Evolutionary conservation across 2,113 vertebrate species (phyloP), one percentile per base, ranked within the genome.

Genomic region (Centropus bengalensis): DNA sequence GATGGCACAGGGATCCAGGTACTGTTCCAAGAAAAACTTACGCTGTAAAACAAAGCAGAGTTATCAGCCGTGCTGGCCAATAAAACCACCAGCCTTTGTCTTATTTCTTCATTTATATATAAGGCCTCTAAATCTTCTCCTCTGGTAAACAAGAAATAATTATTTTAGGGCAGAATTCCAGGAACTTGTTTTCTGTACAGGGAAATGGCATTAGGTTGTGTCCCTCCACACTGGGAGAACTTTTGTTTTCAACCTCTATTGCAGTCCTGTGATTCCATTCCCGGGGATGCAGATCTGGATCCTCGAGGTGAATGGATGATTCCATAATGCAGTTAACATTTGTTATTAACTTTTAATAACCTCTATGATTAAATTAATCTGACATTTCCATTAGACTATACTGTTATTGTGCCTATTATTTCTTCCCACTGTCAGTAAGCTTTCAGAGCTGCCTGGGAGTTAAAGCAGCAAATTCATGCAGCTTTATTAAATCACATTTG

Each of bases 111-210:
- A 80, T 94, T 97, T 92, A 86, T 76, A 93, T 62, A 92, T 82
- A 94, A 70, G 74, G 75, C 44, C 64, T 91, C 92, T 93, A 96
- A 94, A 92, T 77, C 76, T 70, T 88, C 45, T 96, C 23, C 86
- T 89, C 86, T 84, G 73, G 83, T 96, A 93, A 97, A 91, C 64
- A 96, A 86, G 68, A 69, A 93, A 78, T 91, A 95, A 96, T 87
- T 73, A 88, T 54, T 47, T 68, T 78, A 91, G 91, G 84, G 77
- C 47, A 94, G 81, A 90, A 93, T 81, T 75, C 56, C n/a, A 89
- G 80, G 80, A 89, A 91, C 47, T 92, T 88, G 36, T 47, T 91
- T 82, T 78, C 58, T 59, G 76, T 82, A 24, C 30, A 88, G 59
- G 94, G 88, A 93, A 93, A 64, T n/a, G 63, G 78, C 75, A 9